These are phyloP conservation scores for Notamacropus eugenii DNA, from an alignment of 2,797 vertebrate species.

Conservation along the genomic window DNA sequence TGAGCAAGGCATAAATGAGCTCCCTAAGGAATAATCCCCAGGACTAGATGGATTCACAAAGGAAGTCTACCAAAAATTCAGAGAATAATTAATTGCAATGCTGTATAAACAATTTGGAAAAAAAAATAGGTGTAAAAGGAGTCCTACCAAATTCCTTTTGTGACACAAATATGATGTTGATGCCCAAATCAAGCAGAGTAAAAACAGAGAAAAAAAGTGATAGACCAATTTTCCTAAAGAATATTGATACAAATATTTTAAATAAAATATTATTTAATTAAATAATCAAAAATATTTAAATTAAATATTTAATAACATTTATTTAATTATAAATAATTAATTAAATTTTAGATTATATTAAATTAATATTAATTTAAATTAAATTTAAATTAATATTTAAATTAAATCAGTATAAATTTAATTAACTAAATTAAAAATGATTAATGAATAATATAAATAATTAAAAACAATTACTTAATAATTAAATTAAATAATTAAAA, in stretches of 20 bases:
- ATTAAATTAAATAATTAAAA: too few species aligned
- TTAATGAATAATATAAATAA: too few species aligned
- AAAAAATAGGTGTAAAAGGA: background rate
- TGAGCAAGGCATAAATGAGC: background rate
- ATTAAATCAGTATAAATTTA: too few species aligned
- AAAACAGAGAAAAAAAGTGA: background rate
- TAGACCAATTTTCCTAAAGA: background rate
- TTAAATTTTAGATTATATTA: too few species aligned
- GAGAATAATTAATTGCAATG: background rate
- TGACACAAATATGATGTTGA: background rate
- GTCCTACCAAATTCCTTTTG: background rate
- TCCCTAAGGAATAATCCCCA: background rate
- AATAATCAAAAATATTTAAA: too few species aligned
- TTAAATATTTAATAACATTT: too few species aligned
- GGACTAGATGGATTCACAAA: background rate
- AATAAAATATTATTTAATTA: background rate
- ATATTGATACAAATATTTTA: background rate
- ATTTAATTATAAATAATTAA: too few species aligned
- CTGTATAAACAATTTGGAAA: background rate
- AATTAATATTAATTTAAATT: too few species aligned
- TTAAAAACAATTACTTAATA: too few species aligned
- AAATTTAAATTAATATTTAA: too few species aligned
- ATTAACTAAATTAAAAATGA: too few species aligned
- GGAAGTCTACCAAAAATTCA: background rate
- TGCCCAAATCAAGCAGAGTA: background rate